These are phyloP conservation scores for Stomatorhinus ivindoensis DNA, from an alignment of 2,113 vertebrate species.

Conservation along the genomic window DNA sequence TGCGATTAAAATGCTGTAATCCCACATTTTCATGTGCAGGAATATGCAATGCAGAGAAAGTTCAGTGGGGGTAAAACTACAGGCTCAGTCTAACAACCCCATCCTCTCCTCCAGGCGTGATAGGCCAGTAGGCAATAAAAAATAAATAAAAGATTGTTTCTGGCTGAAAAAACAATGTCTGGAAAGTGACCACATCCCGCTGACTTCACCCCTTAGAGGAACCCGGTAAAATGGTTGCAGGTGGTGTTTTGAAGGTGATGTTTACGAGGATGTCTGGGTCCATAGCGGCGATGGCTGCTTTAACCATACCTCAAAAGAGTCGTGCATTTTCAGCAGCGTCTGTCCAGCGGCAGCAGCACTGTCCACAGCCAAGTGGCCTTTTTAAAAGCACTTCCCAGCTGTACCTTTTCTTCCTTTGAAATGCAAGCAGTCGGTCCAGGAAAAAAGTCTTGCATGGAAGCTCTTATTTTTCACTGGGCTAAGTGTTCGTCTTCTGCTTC, in stretches of 20 bases:
- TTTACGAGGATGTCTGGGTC: conserved; percentile 14
- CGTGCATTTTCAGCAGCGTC: conserved; percentile 1
- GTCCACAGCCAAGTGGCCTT: neutral
- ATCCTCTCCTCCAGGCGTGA: neutral
- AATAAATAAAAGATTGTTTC: conserved; percentile 8
- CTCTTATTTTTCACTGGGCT: neutral
- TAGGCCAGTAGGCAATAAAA: conserved; percentile 19
- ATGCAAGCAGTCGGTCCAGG: neutral
- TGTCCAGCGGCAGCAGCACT: neutral
- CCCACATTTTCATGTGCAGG: neutral
- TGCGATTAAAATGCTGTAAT: neutral
- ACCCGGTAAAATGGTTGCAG: conserved; percentile 15
- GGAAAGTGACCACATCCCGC: conserved; percentile 22
- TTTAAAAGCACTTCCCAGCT: neutral
- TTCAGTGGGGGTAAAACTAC: neutral
- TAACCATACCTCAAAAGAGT: conserved; percentile 6
- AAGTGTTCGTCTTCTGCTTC: neutral
- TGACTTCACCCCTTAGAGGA: conserved; percentile 11
- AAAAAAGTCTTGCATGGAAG: neutral
- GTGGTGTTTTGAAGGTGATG: conserved; percentile 6
- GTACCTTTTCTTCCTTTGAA: neutral
- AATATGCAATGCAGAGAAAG: neutral
- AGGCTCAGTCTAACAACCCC: neutral
- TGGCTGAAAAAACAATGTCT: conserved; percentile 3
- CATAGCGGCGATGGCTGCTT: conserved; percentile 11